Evolutionary conservation across 2,113 vertebrate species (phyloP), one percentile per base, ranked within the genome.

Genomic region (Bombycilla garrulus): DNA sequence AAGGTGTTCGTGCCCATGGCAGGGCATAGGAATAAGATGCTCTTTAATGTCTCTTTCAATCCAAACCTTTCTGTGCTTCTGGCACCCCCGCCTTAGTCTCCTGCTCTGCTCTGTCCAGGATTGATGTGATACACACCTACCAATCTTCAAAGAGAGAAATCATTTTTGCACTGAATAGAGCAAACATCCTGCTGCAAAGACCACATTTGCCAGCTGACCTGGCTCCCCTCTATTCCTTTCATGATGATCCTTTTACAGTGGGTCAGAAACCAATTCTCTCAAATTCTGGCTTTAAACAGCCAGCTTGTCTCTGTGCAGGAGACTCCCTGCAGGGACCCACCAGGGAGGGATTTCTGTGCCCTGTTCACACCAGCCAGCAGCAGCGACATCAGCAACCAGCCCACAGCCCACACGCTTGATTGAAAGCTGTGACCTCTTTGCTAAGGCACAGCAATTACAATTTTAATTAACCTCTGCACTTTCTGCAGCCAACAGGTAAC

Each of bases 381-480:
- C 79, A 61, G 76, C 48, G 26, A n/a, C n/a, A 38, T 28, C 64
- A 93, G 62, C 71, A 65, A 22, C 15, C 36, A 53, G 50, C 26
- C 82, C 10, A 1, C 47, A 56, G 87, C 42, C 42, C 73, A 23
- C 2, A 0, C 0, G 1, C 50, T 35, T 45, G 40, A 94, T 35
- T 65, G 88, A 86, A 86, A 90, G 54, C 50, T 57, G 50, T 58
- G 88, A 88, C 62, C 79, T 80, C 18, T 50, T 65, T 44, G 56
- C 66, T 69, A 42, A 92, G 82, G 79, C 81, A 45, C 5, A 10
- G 56, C 69, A 94, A 92, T 94, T 81, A 78, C 64, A 66, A 7
- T 93, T 93, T 84, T 90, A 86, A 95, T 96, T 94, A 97, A 96
- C 88, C 91, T 92, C 81, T 93, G 94, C 77, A 71, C 92, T 70